phyloP scores from a whole-genome alignment of 2,888 invertebrate species.

The Oscheius sp. region DNA sequence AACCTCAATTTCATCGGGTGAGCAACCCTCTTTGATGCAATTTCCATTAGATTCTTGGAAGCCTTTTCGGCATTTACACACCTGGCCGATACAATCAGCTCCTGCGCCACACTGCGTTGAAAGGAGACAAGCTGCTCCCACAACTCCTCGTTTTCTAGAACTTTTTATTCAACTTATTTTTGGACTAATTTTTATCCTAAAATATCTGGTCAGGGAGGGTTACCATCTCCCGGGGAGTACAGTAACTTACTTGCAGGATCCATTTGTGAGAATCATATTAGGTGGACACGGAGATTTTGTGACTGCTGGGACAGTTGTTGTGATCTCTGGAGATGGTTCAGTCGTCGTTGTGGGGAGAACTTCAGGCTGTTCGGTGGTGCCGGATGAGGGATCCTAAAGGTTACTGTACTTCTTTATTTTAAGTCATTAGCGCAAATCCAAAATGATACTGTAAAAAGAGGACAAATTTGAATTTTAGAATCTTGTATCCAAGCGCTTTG shows the following conservation, averaged over 20 bases:
- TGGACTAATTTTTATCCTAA: neutral
- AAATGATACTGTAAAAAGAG: no score
- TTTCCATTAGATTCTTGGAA: conserved; percentile 40
- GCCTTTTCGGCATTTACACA: conserved; percentile 51
- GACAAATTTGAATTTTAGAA: no score
- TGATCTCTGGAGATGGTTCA: neutral
- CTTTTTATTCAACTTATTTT: neutral
- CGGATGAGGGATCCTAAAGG: neutral
- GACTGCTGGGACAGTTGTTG: conserved; percentile 15
- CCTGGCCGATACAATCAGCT: conserved; percentile 50
- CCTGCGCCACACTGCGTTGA: conserved; percentile 55
- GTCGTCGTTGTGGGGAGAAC: neutral
- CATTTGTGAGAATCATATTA: conserved; percentile 52
- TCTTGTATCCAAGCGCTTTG: no score
- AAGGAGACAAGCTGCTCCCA: conserved; percentile 59
- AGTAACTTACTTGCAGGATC: conserved; percentile 52
- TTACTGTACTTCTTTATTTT: neutral
- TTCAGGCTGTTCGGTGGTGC: conserved; percentile 8
- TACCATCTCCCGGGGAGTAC: neutral
- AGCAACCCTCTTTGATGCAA: conserved; percentile 41
- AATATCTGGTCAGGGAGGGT: no score
- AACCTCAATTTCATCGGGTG: conserved; percentile 27
- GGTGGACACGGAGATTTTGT: conserved; percentile 42
- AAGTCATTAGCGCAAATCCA: neutral
- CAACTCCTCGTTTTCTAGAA: conserved; percentile 43